These are phyloP conservation scores for Ptilorrhoa leucosticta DNA, from an alignment of 2,113 vertebrate species.

Conservation along the genomic window DNA sequence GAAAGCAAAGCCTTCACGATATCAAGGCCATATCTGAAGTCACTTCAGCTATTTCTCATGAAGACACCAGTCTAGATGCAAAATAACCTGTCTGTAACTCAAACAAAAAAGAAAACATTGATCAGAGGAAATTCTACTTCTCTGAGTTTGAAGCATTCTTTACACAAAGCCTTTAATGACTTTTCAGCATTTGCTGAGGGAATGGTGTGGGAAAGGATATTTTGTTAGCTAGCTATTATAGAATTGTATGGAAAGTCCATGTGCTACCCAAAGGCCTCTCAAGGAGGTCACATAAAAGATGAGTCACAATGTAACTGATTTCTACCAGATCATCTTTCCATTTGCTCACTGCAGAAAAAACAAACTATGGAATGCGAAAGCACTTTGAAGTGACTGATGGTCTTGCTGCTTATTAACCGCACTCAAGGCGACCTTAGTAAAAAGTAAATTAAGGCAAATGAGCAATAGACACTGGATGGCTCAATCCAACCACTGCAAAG, in stretches of 20 bases:
- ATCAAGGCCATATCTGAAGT: not conserved
- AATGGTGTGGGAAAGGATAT: not conserved
- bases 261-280: conserved; percentile 29
- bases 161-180: not conserved
- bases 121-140: not conserved
- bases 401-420: conserved; percentile 35
- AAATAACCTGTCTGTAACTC: not conserved
- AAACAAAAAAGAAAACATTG: not conserved
- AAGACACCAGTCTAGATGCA: not conserved
- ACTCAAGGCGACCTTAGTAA: not conserved
- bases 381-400: conserved; percentile 55
- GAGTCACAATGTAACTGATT: conserved; percentile 46
- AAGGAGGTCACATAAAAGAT: conserved; percentile 42
- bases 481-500: not conserved
- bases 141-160: not conserved
- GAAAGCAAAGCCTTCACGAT: not conserved
- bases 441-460: conserved; percentile 3
- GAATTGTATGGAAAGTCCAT: not conserved
- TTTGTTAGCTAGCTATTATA: not conserved
- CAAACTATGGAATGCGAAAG: conserved; percentile 12
- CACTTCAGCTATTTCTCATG: not conserved
- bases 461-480: not conserved
- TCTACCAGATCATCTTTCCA: conserved; percentile 33
- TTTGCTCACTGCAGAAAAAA: conserved; percentile 40
- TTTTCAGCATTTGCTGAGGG: not conserved